phyloP scores from a whole-genome alignment of 1,140 invertebrate genomes.

The Cheumatopsyche charites region DNA sequence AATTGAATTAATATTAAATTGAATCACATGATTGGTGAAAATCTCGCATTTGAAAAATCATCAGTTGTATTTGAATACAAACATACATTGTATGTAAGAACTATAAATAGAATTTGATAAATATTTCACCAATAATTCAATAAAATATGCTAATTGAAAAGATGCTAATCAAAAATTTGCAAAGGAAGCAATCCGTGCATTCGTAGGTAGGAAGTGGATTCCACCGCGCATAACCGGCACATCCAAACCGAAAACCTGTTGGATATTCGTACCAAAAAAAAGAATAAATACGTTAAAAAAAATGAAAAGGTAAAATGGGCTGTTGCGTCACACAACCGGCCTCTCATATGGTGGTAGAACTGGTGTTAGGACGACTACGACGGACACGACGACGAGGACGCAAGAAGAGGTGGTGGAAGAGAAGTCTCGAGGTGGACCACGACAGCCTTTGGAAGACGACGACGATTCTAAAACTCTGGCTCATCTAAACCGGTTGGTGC shows the following conservation, averaged over 20 bases:
- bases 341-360: slow-evolving; percentile 31
- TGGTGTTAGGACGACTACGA: slow-evolving; percentile 15
- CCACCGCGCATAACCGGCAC: slow-evolving; percentile 1
- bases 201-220: slow-evolving; percentile 24
- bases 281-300: slow-evolving; percentile 9
- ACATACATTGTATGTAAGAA: no score
- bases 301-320: slow-evolving; percentile 29
- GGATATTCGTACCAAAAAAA: slow-evolving; percentile 27
- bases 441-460: slow-evolving; percentile 13
- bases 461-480: slow-evolving; percentile 29
- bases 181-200: no score
- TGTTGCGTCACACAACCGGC: slow-evolving; percentile 23
- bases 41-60: no score
- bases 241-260: slow-evolving; percentile 29
- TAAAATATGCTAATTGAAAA: no score
- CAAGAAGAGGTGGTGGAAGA: neutral
- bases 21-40: no score
- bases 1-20: no score
- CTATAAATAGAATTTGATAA: no score
- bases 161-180: no score
- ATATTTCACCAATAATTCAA: no score
- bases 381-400: neutral
- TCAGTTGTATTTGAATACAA: no score
- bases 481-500: slow-evolving; percentile 31
- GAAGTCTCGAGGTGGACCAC: neutral